Evolutionary conservation across 2,797 vertebrate species (phyloP), one percentile per base, ranked within the genome.

Genomic region (Spatula clypeata): DNA sequence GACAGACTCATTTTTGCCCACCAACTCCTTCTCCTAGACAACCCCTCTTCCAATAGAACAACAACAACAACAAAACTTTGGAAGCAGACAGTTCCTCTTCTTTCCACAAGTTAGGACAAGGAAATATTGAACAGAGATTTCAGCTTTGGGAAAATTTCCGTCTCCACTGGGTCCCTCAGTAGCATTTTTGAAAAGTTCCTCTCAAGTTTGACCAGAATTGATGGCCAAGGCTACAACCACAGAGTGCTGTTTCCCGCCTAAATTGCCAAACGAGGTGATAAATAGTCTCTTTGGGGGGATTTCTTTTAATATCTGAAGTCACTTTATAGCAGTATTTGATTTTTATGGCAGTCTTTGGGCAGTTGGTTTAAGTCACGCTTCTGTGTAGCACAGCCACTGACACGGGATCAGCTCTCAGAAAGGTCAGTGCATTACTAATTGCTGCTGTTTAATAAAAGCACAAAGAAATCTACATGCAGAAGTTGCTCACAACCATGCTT

Each of bases 301-400:
- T 93, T 93, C 83, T 84, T 77, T 71, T 66, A 53, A 29, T 86
- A 84, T 88, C 70, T 88, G 79, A 94, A 88, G 57, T 80, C 44
- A 24, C 40, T 93, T 92, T 69, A 49, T 72, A 54, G 88, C 3
- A 4, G n/a, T 8, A 5, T 80, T 89, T 93, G 66, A 79, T 87
- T 96, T 93, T 95, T 86, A 83, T 49, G 66, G 65, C 34, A 10
- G 26, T 70, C 76, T 90, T 93, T 3, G 6, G 44, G 79, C 71
- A 17, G 32, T 14, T 80, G 76, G 49, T 51, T 69, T 36, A 49
- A 54, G 58, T 79, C 54, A 51, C 72, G 44, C 54, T 81, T 49
- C 77, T 71, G 0, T 1, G 1, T 27, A 29, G 36, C 58, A n/a
- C 17, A 38, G 47, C 19, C 58, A 38, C 20, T 32, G 36, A 0